These are phyloP conservation scores for Drosophila willistoni DNA, from an alignment of 1,140 invertebrate genomes.

Conservation along the genomic window DNA sequence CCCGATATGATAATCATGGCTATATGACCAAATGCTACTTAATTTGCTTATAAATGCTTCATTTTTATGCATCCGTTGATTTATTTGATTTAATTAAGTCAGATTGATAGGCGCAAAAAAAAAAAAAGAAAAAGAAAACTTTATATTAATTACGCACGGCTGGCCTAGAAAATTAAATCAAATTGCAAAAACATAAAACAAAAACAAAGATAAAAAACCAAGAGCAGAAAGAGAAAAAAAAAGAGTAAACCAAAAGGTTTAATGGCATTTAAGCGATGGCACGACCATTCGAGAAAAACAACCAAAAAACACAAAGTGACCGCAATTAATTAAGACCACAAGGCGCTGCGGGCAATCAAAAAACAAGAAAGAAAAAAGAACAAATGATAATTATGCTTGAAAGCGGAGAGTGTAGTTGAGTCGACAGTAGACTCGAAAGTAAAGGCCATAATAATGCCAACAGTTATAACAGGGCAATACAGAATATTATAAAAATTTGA, in stretches of 20 bases:
- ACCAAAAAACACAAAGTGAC: constrained; percentile 52
- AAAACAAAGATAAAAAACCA: constrained; percentile 25
- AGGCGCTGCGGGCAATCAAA: constrained; percentile 38
- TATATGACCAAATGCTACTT: constrained; percentile 32
- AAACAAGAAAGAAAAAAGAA: constrained; percentile 10
- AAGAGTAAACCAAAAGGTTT: constrained; percentile 54
- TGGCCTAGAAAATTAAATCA: constrained; percentile 70
- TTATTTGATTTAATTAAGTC: constrained; percentile 51
- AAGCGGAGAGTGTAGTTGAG: neutral
- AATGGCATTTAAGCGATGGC: constrained; percentile 66
- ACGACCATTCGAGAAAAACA: constrained; percentile 35
- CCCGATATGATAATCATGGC: neutral
- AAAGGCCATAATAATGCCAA: constrained; percentile 8
- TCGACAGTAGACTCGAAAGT: too few species aligned
- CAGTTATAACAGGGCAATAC: neutral
- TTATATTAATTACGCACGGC: constrained; percentile 50
- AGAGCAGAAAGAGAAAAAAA: constrained; percentile 23
- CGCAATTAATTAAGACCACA: constrained; percentile 76
- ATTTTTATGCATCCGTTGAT: constrained; percentile 52
- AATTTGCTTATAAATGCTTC: constrained; percentile 42
- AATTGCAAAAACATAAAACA: constrained; percentile 41
- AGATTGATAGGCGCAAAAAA: constrained; percentile 35
- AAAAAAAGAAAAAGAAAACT: constrained; percentile 20
- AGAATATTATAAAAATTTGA: constrained; percentile 11
- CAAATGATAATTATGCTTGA: constrained; percentile 11